Conservation (phyloP, 2,888 invertebrate genomes). For the Campoplex nolae region DNA sequence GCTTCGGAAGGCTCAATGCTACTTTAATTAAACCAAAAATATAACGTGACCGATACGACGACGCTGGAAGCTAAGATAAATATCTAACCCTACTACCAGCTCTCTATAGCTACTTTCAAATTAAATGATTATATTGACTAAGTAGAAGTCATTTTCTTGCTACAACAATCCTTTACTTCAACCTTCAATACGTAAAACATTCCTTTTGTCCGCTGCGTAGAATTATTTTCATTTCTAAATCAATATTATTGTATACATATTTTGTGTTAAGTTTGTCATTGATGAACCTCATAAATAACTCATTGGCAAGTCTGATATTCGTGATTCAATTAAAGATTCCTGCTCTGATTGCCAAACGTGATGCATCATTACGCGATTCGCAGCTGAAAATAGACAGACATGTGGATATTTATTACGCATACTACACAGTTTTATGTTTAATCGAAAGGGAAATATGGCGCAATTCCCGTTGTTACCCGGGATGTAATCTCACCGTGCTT, state of each 20-base stretch:
- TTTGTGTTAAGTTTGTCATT: too few species aligned
- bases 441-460: slow-evolving; percentile 3
- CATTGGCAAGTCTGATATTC: background rate
- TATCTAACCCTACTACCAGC: background rate
- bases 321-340: background rate
- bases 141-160: too few species aligned
- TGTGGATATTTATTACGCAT: background rate
- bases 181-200: too few species aligned
- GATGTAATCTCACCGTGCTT: slow-evolving; percentile 23
- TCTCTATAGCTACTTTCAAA: too few species aligned
- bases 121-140: too few species aligned
- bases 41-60: background rate
- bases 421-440: background rate
- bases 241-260: too few species aligned
- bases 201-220: too few species aligned
- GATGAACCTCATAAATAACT: too few species aligned
- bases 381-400: slow-evolving; percentile 43
- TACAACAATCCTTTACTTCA: too few species aligned
- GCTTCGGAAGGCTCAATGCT: background rate
- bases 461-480: slow-evolving; percentile 36
- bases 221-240: too few species aligned
- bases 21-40: background rate
- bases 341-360: too few species aligned
- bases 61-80: background rate
- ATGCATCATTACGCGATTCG: slow-evolving; percentile 22